Evolutionary conservation across 2,888 invertebrate genomes (phyloP).

Genomic region (Clunio marinus): DNA sequence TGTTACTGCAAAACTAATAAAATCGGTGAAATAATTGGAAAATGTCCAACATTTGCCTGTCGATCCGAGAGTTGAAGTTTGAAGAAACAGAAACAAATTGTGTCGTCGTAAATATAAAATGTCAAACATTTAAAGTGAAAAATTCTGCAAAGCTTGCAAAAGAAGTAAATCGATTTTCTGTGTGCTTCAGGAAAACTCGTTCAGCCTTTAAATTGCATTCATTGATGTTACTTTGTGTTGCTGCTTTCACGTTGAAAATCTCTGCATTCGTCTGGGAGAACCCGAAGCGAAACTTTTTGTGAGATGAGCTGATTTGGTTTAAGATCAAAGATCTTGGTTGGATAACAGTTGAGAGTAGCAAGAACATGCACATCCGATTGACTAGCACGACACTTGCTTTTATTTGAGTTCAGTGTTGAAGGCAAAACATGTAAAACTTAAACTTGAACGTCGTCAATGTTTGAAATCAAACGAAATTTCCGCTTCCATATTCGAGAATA

Average conservation of each 20-base stretch:
- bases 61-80: background rate
- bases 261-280: background rate
- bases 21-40: background rate
- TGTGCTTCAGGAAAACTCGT: background rate
- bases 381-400: too few species aligned
- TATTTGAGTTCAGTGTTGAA: too few species aligned
- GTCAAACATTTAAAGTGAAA: too few species aligned
- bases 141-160: background rate
- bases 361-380: too few species aligned
- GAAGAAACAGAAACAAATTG: background rate
- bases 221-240: background rate
- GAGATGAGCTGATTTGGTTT: too few species aligned
- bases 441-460: too few species aligned
- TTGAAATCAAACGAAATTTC: too few species aligned
- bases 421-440: too few species aligned
- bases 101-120: background rate
- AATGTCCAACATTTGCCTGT: background rate
- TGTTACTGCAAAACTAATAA: constrained; percentile 1
- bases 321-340: background rate
- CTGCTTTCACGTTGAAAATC: background rate
- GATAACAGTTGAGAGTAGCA: too few species aligned
- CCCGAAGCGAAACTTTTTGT: background rate
- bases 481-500: too few species aligned
- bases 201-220: constrained; percentile 22
- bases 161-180: background rate